phyloP scores from a whole-genome alignment of 1,140 invertebrate genomes.

The Drosophila punjabiensis region DNA sequence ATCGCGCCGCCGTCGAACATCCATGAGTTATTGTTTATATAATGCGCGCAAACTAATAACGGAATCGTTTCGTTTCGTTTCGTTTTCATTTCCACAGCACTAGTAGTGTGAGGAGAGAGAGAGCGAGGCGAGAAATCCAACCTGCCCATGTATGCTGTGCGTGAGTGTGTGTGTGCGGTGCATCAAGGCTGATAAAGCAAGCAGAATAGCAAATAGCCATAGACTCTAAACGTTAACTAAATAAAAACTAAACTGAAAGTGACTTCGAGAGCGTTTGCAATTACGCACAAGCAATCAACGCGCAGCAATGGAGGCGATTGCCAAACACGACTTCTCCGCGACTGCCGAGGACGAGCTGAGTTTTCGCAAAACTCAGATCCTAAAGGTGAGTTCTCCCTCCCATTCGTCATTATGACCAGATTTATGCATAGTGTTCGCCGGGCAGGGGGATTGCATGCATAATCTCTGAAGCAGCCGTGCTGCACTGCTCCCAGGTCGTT shows the following conservation, averaged over 20 bases:
- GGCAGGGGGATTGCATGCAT: slow-evolving; percentile 39
- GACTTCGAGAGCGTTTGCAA: slow-evolving; percentile 25
- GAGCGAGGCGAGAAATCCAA: slow-evolving; percentile 27
- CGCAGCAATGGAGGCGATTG: slow-evolving; percentile 96
- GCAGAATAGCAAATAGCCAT: slow-evolving; percentile 45
- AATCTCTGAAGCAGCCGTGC: slow-evolving; percentile 12
- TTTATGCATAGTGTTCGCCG: slow-evolving; percentile 30
- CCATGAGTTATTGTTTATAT: slow-evolving; percentile 77
- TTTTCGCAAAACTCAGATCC: slow-evolving; percentile 96
- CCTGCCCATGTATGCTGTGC: slow-evolving; percentile 47
- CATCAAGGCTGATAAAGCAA: slow-evolving; percentile 59
- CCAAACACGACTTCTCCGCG: slow-evolving; percentile 99
- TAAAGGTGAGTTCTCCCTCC: slow-evolving; percentile 91
- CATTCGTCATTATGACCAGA: slow-evolving; percentile 7
- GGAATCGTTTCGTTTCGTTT: slow-evolving; percentile 27
- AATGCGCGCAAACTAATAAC: slow-evolving; percentile 54
- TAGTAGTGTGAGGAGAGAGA: slow-evolving; percentile 18
- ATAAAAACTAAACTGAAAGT: slow-evolving; percentile 31
- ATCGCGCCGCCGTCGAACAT: slow-evolving; percentile 53
- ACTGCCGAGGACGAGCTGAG: slow-evolving; percentile 99
- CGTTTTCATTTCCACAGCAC: slow-evolving; percentile 32
- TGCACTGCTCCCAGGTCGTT: slow-evolving; percentile 50
- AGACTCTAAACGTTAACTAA: slow-evolving; percentile 46
- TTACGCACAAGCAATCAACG: slow-evolving; percentile 27
- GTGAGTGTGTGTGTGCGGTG: slow-evolving; percentile 44